Base-by-base conservation (phyloP, 2,113 vertebrate species). In the Corythoichthys intestinalis region DNA sequence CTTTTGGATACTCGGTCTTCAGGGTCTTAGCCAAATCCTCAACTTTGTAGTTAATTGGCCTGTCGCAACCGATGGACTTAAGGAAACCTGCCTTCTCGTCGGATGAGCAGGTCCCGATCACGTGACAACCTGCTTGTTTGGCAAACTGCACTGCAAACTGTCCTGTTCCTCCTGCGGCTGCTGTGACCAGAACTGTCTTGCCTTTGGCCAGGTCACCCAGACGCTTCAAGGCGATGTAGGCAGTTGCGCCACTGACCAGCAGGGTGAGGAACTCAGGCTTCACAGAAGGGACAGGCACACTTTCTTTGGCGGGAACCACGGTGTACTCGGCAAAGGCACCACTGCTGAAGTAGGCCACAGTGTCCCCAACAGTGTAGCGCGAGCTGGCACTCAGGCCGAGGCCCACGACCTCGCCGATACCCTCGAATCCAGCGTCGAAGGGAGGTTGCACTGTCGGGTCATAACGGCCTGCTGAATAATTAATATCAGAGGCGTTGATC, bases 401-500 rank as follows among this genome's bases (percentile, higher is more conserved):
- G 0, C 93, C 95, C 11, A 96, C 95, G 39, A 98, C 94, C 70
- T 97, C 94, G 2, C 96, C 95, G 0, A 96, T 78, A 46, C 95
- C 96, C 91, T 98, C 95, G 46, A 98, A 97, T 15, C 95, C 95
- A 44, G 87, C 69, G 14, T 94, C 94, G 49, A 97, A 97, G 1
- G 95, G 96, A 64, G 93, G 92, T 78, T 93, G 93, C 81, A 92
- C 78, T 0, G 93, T 91, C 0, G 92, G 39, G 68, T 96, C 90
- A 4, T 97, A 98, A 9, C 94, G 93, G 58, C 95, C 96, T 0
- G 96, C 94, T 0, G 94, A 91, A 84, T 94, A 95, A 91, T 96
- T 98, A 86, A 97, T 94, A 78, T 98, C 97, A 50, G 95, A 95
- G 28, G 96, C 94, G 66, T 97, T 98, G 86, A 97, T 91, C 83